phyloP scores from a whole-genome alignment of 2,888 invertebrate genomes.

The Chaitophorus viminalis region DNA sequence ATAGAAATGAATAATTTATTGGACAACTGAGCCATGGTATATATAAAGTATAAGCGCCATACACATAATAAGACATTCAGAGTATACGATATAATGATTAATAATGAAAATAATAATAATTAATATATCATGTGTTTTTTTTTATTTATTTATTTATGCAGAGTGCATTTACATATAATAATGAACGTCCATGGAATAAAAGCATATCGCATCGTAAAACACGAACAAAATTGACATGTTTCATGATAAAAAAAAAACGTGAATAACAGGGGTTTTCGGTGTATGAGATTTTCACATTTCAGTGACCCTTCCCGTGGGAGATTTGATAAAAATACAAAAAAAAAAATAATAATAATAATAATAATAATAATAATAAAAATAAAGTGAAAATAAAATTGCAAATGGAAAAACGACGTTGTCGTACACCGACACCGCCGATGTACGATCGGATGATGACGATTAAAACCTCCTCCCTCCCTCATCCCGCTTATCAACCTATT shows the following conservation, averaged over 20 bases:
- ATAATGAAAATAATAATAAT: neutral
- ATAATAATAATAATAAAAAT: too few species aligned
- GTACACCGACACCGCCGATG: neutral
- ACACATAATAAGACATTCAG: too few species aligned
- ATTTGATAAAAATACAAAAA: neutral
- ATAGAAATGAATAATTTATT: neutral
- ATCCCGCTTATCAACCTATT: conserved; percentile 36
- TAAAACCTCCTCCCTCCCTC: neutral
- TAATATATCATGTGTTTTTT: neutral
- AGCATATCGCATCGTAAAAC: neutral
- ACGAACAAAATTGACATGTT: neutral
- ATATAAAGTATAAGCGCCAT: neutral
- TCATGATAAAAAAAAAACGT: neutral
- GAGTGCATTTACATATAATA: neutral
- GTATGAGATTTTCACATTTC: conserved; percentile 29
- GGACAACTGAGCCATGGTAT: neutral
- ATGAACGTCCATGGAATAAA: neutral
- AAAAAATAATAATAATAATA: too few species aligned
- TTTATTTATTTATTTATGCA: too few species aligned
- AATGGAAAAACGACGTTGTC: conserved; percentile 38
- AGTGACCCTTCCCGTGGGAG: conserved; percentile 14
- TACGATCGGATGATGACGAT: conserved; percentile 54
- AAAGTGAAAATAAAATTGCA: neutral
- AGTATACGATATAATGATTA: neutral
- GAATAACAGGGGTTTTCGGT: neutral